Evolutionary conservation across 2,113 vertebrate species (phyloP).

Genomic region (Isichthys henryi): DNA sequence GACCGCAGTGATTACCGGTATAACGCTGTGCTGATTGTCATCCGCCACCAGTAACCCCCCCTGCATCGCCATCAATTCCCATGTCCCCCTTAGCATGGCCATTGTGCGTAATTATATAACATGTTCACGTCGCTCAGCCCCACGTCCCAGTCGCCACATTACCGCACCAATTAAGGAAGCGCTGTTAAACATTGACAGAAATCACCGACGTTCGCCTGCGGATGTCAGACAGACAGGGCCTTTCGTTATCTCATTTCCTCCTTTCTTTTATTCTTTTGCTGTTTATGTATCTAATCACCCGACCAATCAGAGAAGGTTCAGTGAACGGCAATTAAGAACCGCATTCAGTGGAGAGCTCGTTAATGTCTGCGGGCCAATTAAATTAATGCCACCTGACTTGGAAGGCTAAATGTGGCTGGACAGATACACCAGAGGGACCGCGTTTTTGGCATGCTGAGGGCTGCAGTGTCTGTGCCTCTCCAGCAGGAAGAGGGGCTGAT

Average conservation of each 20-base stretch:
- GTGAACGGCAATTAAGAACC: slow-evolving; percentile 79
- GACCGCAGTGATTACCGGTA: slow-evolving; percentile 8
- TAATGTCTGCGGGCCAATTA: slow-evolving; percentile 74
- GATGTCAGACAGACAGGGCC: slow-evolving; percentile 76
- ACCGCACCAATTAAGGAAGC: slow-evolving; percentile 91
- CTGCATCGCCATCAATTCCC: slow-evolving; percentile 2
- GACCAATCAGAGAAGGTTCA: slow-evolving; percentile 83
- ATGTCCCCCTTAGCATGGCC: slow-evolving; percentile 17
- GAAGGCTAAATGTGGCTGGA: slow-evolving; percentile 44
- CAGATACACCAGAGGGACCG: slow-evolving; percentile 44
- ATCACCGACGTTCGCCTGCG: slow-evolving; percentile 84
- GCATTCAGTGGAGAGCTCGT: slow-evolving; percentile 77
- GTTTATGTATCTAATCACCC: slow-evolving; percentile 72
- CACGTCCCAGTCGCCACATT: slow-evolving; percentile 65
- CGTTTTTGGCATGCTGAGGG: background rate
- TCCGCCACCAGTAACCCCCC: slow-evolving; percentile 15
- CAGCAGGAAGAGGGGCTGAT: slow-evolving; percentile 27
- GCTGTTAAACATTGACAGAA: slow-evolving; percentile 94
- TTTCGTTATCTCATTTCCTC: slow-evolving; percentile 48
- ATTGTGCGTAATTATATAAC: slow-evolving; percentile 28
- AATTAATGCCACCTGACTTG: slow-evolving; percentile 71
- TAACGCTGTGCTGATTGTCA: slow-evolving; percentile 9
- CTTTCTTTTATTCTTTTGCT: background rate
- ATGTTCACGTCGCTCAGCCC: slow-evolving; percentile 36
- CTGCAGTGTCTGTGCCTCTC: background rate